Evolutionary conservation across 2,888 invertebrate species (phyloP), one percentile per base, ranked within the genome.

Genomic region (Drosophila neoperkinsi): DNA sequence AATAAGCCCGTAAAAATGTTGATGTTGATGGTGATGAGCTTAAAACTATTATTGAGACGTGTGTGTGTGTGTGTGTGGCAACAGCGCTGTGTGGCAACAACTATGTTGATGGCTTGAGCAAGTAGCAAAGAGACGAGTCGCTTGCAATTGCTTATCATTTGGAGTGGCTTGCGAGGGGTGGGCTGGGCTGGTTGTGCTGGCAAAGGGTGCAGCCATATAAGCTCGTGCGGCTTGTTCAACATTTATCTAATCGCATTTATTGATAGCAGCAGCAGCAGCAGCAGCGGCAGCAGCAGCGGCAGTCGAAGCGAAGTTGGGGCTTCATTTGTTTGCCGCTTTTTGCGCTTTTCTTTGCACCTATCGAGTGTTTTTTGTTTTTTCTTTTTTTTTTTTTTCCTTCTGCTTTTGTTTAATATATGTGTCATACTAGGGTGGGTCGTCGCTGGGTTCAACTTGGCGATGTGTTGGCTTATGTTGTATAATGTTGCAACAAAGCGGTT

Each of bases 171-270:
- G 34, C 25, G 16, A 53, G 49, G 55, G 21, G 33, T 4, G 28
- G 18, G 36, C 0, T 2, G 7, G 7, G 36, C 7, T 18, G 36
- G 0, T 36, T n/a, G 30, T 21, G 34, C 25, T 56, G n/a, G 2
- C 38, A 31, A 16, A 25, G 46, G 43, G 16, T 34, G 71, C 77
- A 77, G 77, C 80, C 78, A 79, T 79, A 79, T 79, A 78, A 79
- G 71, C 71, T 75, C 70, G 65, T 63, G 49, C 50, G 38, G 67
- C 10, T 62, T 70, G 55, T 71, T 77, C 79, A 59, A 56, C 58
- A 73, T 84, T 82, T 89, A 86, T 86, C 86, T 86, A 84, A 86
- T 86, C 86, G 81, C 71, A 65, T 64, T 74, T 79, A 89, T 86
- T 89, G 86, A 86, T 86, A 86, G 84, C 73, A 25, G 25, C 25